These are phyloP conservation scores for Digitonthophagus gazella DNA, from an alignment of 2,888 invertebrate genomes.

Conservation along the genomic window DNA sequence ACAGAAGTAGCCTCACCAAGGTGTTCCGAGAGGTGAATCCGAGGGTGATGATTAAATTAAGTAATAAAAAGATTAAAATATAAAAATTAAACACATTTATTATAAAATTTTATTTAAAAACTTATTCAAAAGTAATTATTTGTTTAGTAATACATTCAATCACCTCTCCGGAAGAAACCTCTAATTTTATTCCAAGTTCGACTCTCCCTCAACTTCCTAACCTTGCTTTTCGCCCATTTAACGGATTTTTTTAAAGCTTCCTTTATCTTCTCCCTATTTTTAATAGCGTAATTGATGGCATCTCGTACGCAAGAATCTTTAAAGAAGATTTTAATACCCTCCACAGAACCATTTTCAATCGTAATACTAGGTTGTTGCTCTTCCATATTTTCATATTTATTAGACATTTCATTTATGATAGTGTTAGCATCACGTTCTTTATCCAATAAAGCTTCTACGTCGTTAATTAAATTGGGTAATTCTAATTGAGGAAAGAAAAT, in stretches of 20 bases:
- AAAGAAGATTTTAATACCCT: neutral
- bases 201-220: neutral
- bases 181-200: neutral
- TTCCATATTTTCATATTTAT: neutral
- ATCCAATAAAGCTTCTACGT: neutral
- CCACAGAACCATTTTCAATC: neutral
- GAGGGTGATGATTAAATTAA: too few species aligned
- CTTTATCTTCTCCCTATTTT: neutral
- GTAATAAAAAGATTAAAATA: too few species aligned
- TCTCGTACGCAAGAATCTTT: neutral
- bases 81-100: too few species aligned
- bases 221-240: neutral
- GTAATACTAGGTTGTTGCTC: neutral
- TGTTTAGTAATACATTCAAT: too few species aligned
- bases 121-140: too few species aligned
- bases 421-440: neutral
- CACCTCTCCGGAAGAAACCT: neutral
- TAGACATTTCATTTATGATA: neutral
- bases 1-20: too few species aligned
- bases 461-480: neutral
- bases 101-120: too few species aligned
- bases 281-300: neutral
- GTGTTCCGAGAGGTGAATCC: too few species aligned
- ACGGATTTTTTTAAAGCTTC: neutral
- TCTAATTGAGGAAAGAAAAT: neutral